Percentiles rank a stretch among this genome's conserved stretches.
These are phyloP conservation scores for Psittacula derbiana DNA, from an alignment of 2,797 vertebrate species.

Conservation along the genomic window DNA sequence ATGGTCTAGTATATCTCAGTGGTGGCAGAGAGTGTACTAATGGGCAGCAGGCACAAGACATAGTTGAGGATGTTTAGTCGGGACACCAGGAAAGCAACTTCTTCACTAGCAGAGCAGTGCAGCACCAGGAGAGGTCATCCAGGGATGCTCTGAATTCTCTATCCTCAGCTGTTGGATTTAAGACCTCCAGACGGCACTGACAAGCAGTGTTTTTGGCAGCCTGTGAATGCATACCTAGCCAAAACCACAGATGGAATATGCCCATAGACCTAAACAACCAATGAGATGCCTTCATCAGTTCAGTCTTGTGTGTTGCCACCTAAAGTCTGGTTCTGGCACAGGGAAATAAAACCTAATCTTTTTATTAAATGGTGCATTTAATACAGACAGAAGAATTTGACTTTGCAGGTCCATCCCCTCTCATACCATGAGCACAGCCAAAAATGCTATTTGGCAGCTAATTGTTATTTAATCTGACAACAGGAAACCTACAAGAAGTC, in stretches of 20 bases:
- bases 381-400: neutral
- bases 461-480: neutral
- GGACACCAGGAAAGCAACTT: neutral
- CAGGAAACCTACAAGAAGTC: neutral
- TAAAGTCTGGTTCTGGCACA: neutral
- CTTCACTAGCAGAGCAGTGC: neutral
- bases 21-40: neutral
- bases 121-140: rapidly evolving
- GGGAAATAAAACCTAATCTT: neutral
- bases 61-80: neutral
- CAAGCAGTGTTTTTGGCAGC: neutral
- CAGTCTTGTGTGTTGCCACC: neutral
- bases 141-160: neutral
- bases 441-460: neutral
- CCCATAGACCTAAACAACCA: neutral
- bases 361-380: neutral
- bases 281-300: neutral
- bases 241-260: neutral
- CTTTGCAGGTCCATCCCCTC: neutral
- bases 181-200: neutral
- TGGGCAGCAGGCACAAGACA: neutral
- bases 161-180: neutral
- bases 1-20: neutral
- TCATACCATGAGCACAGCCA: neutral
- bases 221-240: neutral